phyloP scores from a whole-genome alignment of 1,140 invertebrate species.

The Olivierus martensii region DNA sequence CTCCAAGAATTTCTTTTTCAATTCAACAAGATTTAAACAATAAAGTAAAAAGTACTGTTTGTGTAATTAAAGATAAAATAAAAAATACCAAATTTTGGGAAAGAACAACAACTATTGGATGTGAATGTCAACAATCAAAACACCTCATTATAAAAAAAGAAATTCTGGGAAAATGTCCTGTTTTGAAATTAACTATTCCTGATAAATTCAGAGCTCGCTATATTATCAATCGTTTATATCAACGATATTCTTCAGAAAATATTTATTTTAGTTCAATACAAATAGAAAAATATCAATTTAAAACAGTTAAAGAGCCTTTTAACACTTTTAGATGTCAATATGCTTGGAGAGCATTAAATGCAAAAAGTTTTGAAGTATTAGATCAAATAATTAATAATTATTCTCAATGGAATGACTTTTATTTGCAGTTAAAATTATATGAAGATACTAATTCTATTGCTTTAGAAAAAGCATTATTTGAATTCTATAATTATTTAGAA shows the following conservation, averaged over 20 bases:
- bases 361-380: neutral
- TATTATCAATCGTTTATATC: constrained; percentile 4
- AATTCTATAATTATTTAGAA: constrained; percentile 1
- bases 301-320: neutral
- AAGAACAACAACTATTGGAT: constrained; percentile 5
- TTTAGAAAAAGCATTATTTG: constrained; percentile 6
- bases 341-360: constrained; percentile 7
- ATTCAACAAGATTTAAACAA: neutral
- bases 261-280: constrained; percentile 2
- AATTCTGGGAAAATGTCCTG: constrained; percentile 1
- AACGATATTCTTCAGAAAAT: constrained; percentile 1
- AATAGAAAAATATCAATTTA: neutral
- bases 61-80: constrained; percentile 2
- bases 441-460: constrained; percentile 1
- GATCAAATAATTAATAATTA: constrained; percentile 1
- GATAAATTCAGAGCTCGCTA: constrained; percentile 10
- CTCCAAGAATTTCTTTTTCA: constrained; percentile 2
- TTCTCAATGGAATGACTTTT: neutral
- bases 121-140: constrained; percentile 8
- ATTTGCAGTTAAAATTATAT: neutral
- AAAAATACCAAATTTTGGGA: constrained; percentile 2
- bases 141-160: neutral
- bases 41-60: neutral
- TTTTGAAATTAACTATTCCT: constrained; percentile 3
- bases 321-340: constrained; percentile 12